phyloP scores from a whole-genome alignment of 92 coral and sea anemone genomes.

The Epizoanthus illoricatus region DNA sequence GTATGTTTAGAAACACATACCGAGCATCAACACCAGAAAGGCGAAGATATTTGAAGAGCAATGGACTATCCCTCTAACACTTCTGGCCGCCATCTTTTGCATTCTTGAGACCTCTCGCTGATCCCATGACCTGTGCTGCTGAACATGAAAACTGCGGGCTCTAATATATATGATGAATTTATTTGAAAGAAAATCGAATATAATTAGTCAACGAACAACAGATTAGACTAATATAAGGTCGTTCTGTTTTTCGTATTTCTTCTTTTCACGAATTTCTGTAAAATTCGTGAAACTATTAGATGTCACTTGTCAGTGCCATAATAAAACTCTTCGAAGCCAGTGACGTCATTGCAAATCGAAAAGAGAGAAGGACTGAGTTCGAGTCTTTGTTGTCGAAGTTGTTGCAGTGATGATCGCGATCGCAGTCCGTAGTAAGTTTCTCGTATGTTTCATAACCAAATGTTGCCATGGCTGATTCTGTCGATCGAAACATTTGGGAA shows the following conservation, averaged over 20 bases:
- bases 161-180: not conserved
- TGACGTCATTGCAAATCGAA: conserved; percentile 28
- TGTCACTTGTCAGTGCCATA: too few relatives aligned
- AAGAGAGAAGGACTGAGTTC: conserved; percentile 38
- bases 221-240: too few relatives aligned
- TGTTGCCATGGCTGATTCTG: conserved; percentile 57
- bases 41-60: conserved; percentile 25
- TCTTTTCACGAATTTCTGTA: too few relatives aligned
- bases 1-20: not conserved
- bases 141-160: conserved; percentile 28
- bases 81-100: conserved; percentile 34
- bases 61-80: not conserved
- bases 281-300: too few relatives aligned
- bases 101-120: not conserved
- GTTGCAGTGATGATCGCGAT: conserved; percentile 15
- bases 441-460: conserved; percentile 9
- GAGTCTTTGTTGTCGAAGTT: conserved; percentile 33
- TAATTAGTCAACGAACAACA: too few relatives aligned
- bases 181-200: too few relatives aligned
- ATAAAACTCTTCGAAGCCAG: not conserved
- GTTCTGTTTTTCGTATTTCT: too few relatives aligned
- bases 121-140: conserved; percentile 39
- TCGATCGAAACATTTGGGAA: conserved; percentile 68
- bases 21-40: conserved; percentile 12
- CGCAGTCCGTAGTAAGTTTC: not conserved